Conservation (phyloP, 2,888 invertebrate genomes). For the Lasioglossum lativentre region DNA sequence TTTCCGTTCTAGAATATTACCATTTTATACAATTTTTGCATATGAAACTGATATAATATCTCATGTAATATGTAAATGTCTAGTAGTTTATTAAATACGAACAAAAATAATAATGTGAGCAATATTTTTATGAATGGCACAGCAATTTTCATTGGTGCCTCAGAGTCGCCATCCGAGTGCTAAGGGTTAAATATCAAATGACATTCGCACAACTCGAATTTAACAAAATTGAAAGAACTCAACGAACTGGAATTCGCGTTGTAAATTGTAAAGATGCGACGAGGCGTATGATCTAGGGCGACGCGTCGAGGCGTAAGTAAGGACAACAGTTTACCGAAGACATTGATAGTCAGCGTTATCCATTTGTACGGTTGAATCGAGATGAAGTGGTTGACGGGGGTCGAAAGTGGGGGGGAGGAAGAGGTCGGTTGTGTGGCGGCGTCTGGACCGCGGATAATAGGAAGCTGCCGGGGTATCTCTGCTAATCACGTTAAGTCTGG, state of each 20-base stretch:
- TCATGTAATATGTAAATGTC: too few relatives aligned
- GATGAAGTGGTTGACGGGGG: conserved; percentile 70
- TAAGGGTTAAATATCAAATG: too few relatives aligned
- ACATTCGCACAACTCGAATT: too few relatives aligned
- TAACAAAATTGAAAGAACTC: too few relatives aligned
- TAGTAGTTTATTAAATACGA: too few relatives aligned
- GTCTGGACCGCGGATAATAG: conserved; percentile 83
- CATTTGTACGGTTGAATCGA: conserved; percentile 60
- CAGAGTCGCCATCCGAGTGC: too few relatives aligned
- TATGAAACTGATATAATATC: too few relatives aligned
- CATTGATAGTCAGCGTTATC: conserved; percentile 69
- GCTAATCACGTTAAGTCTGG: conserved; percentile 84
- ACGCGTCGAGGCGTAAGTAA: not conserved
- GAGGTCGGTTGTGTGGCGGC: conserved; percentile 72
- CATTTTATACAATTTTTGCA: too few relatives aligned
- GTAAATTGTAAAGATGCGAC: not conserved
- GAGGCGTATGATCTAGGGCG: not conserved
- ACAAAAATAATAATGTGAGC: too few relatives aligned
- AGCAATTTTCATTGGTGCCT: too few relatives aligned
- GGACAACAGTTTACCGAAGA: conserved; percentile 45
- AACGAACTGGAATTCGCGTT: not conserved
- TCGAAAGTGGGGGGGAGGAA: conserved; percentile 63
- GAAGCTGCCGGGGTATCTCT: conserved; percentile 81
- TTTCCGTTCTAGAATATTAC: too few relatives aligned
- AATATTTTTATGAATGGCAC: too few relatives aligned